Evolutionary conservation across 2,797 vertebrate genomes (phyloP).

Genomic region (Aselliscus stoliczkanus): DNA sequence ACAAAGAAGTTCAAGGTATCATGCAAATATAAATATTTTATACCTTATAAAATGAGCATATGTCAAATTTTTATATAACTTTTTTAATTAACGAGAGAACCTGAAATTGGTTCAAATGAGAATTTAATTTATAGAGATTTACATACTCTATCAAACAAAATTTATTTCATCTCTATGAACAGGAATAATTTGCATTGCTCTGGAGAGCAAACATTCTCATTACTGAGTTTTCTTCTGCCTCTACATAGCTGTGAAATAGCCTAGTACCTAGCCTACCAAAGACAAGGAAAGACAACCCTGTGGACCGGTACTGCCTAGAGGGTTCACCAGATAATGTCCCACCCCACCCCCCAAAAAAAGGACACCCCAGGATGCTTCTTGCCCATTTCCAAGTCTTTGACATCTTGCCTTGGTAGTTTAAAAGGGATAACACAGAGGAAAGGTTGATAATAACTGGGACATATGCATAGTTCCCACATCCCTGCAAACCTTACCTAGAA

Average conservation of each 20-base stretch:
- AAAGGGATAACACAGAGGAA: neutral
- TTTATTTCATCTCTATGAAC: neutral
- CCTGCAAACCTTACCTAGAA: neutral
- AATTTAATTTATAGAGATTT: constrained; percentile 43
- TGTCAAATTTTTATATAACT: neutral
- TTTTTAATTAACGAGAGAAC: constrained; percentile 31
- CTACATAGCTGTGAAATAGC: neutral
- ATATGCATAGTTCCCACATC: neutral
- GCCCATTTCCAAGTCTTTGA: neutral
- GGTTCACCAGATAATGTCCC: neutral
- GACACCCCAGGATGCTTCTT: neutral
- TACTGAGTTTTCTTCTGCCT: neutral
- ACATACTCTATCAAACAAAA: neutral
- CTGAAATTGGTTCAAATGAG: constrained; percentile 10
- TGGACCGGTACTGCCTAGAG: neutral
- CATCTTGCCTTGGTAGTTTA: neutral
- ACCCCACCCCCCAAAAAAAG: neutral
- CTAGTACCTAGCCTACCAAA: neutral
- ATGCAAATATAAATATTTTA: constrained; percentile 50
- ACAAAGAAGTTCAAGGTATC: constrained; percentile 9
- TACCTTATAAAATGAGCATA: constrained; percentile 17
- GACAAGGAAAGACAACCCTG: neutral
- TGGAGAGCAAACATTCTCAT: neutral
- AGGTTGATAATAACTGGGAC: neutral
- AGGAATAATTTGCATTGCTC: neutral